Base-by-base conservation (phyloP, 2,113 vertebrate species). In the Psilopsiagon aurifrons region DNA sequence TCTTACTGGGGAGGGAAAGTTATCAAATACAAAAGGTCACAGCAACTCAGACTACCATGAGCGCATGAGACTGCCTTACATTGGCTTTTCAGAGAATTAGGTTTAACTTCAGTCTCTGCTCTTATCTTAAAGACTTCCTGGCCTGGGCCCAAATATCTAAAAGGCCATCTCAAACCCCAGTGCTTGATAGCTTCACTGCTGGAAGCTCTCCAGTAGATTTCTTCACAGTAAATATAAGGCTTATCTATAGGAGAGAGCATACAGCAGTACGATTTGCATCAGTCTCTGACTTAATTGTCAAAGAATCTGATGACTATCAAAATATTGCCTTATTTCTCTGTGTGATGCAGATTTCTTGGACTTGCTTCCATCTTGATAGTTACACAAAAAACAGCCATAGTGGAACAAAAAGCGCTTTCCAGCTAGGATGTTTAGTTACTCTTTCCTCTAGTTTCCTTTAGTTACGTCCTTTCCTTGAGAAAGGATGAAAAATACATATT, bases 141-240 rank as follows among this genome's bases (percentile, higher is more conserved):
- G 88, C 88, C 83, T 71, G 60, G 57, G 19, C 55, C 37, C 90
- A 90, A 69, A 41, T 93, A 95, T 94, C 90, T 93, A 43, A 93
- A 94, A 96, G 77, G 73, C 86, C 94, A 94, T 96, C 94, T 94
- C 73, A 92, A 95, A 67, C 27, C 77, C 47, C 60, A 57, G 81
- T 86, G 44, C 93, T 95, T 95, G 93, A 92, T 95, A 94, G 77
- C 69, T 94, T 94, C 91, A 28, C 93, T 79, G 83, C 77, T 92
- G 94, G 91, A 97, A 94, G 89, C 91, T 95, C 86, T 94, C 86
- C 73, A 75, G 80, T 75, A 78, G 29, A 86, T 95, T 92, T 92
- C 60, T 86, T 78, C 47, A 78, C 39, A 86, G 73, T 68, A 94
- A 94, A 86, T 94, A 55, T 24, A 84, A 77, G 47, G 39, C 63